phyloP scores from a whole-genome alignment of 2,113 vertebrate species.

The Hippopotamus amphibius region DNA sequence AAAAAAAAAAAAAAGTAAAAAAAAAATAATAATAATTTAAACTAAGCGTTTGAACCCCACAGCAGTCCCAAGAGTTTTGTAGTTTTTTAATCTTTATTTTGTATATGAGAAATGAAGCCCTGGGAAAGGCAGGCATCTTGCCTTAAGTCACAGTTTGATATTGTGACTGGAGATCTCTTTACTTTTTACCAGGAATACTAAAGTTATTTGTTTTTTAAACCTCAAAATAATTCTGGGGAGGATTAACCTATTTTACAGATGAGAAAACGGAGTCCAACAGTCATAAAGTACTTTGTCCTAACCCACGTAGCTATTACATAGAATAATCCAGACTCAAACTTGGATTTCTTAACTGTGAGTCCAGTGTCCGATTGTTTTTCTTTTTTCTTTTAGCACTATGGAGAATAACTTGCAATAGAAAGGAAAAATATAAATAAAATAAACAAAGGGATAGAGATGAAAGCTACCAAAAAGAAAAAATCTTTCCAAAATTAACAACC shows the following conservation, averaged over 20 bases:
- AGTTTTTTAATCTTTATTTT: neutral
- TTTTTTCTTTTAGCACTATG: neutral
- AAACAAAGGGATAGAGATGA: slow-evolving; percentile 36
- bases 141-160: neutral
- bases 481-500: slow-evolving; percentile 35
- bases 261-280: neutral
- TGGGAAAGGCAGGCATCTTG: neutral
- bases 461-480: slow-evolving; percentile 12
- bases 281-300: neutral
- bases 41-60: neutral
- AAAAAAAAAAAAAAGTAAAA: too few species aligned
- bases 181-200: neutral
- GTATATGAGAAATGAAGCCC: neutral
- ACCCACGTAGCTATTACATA: neutral
- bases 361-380: neutral
- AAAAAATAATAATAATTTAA: neutral
- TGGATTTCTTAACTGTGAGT: neutral
- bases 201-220: neutral
- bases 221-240: neutral
- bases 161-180: neutral
- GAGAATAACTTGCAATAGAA: slow-evolving; percentile 24
- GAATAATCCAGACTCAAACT: neutral
- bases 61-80: neutral
- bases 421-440: neutral
- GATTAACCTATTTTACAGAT: neutral